Evolutionary conservation across 1,140 invertebrate genomes (phyloP).

Genomic region (Muscidifurax raptorellus): DNA sequence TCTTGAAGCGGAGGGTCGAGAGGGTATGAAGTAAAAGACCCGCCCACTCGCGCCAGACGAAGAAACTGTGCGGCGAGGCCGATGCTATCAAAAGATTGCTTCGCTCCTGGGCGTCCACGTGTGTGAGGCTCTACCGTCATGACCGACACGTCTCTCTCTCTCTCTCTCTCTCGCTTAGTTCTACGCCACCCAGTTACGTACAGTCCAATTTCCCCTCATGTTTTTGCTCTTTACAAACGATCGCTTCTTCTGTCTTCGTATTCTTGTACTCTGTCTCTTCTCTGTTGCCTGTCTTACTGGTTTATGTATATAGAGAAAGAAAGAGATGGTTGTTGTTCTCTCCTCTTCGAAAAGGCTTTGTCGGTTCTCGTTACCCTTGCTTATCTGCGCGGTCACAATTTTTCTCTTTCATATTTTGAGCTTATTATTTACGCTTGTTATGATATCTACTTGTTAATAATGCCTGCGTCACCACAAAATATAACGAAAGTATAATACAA

Average conservation of each 20-base stretch:
- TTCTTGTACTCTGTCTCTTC: not conserved
- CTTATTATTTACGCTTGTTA: too few relatives aligned
- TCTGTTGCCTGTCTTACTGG: not conserved
- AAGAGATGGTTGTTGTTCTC: not conserved
- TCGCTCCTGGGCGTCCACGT: conserved; percentile 3
- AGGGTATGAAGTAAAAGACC: not conserved
- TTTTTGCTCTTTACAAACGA: conserved; percentile 10
- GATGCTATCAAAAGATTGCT: conserved; percentile 27
- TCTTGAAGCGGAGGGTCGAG: not conserved
- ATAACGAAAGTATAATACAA: not conserved
- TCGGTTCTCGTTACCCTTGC: not conserved
- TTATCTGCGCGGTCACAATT: not conserved
- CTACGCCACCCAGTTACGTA: not conserved
- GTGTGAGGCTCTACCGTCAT: not conserved
- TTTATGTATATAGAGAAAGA: not conserved
- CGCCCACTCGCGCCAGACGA: not conserved
- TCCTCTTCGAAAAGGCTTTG: not conserved
- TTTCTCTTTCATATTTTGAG: not conserved
- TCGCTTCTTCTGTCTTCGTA: not conserved
- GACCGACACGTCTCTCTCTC: not conserved
- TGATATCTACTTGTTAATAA: not conserved
- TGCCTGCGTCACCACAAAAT: not conserved
- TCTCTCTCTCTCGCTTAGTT: not conserved
- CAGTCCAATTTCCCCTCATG: not conserved
- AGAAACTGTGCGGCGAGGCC: not conserved